A percentile compares a stretch with the other conserved stretches of the same genome.
Conservation (phyloP, 2,888 invertebrate genomes). For the Schizotus pectinicornis region DNA sequence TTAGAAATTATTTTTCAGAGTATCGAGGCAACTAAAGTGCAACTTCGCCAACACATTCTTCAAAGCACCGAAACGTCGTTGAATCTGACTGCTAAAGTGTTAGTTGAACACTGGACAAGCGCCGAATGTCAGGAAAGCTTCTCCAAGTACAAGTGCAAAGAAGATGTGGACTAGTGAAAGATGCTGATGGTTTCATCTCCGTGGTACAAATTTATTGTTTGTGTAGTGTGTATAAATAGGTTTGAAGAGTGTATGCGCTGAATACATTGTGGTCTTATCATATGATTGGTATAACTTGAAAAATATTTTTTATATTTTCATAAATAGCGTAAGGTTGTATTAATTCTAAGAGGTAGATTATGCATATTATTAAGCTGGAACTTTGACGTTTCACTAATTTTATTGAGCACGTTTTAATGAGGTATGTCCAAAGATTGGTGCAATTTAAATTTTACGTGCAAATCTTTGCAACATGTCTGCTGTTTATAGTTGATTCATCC, state of each 20-base stretch:
- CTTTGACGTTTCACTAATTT: not conserved
- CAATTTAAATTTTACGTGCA: conserved; percentile 31
- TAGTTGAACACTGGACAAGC: conserved; percentile 78
- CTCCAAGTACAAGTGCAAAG: conserved; percentile 32
- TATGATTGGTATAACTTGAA: conserved; percentile 15
- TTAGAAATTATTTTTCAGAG: conserved; percentile 59
- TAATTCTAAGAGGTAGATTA: conserved; percentile 15
- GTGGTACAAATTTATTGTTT: conserved; percentile 39
- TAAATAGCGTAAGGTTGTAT: conserved; percentile 33
- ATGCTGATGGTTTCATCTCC: conserved; percentile 18
- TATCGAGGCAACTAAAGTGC: conserved; percentile 66
- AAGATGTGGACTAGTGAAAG: conserved; percentile 11
- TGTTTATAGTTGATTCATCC: too few relatives aligned
- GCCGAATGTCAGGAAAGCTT: conserved; percentile 69
- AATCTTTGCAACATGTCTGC: not conserved
- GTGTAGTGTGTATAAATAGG: conserved; percentile 31
- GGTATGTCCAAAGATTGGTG: conserved; percentile 43
- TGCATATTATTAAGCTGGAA: not conserved
- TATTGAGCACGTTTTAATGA: conserved; percentile 24
- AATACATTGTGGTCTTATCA: too few relatives aligned
- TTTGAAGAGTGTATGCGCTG: conserved; percentile 16
- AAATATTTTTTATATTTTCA: conserved; percentile 45
- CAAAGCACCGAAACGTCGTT: conserved; percentile 65
- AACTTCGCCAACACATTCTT: conserved; percentile 65
- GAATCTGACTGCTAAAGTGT: conserved; percentile 70